Base-by-base conservation (phyloP, 1,140 invertebrate genomes). In the Rhagoletis zephyria region DNA sequence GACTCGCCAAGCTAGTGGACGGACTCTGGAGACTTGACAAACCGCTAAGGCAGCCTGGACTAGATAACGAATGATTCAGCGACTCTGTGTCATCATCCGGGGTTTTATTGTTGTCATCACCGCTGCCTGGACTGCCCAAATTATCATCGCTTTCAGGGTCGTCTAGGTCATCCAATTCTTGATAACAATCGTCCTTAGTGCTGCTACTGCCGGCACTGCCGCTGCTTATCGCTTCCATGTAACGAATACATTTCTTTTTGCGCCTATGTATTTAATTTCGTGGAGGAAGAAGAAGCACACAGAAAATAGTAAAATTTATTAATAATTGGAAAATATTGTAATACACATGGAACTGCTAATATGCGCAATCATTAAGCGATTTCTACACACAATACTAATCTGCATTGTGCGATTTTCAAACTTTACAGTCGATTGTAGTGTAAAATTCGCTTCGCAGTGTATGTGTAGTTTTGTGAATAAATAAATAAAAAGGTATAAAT, bases 191-290 rank as follows among this genome's bases (percentile, higher is more conserved):
- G 16, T 86, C 61, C 48, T 85, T 81, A 6, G 56, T 45, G 45
- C 30, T 86, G 3, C 61, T 65, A 42, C 59, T 48, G 40, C 61
- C 48, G 14, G 60, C 51, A 56, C 48, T 45, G 5, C 61, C 40
- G 51, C 59, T 19, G 51, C 74, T 67, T 6, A 48, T 30, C n/a
- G 16, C 85, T 61, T 95, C 96, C 96, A 98, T 96, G 94, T 98
- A 98, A 89, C 98, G 96, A 93, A 98, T 97, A 95, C 98, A 99
- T 95, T 98, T 99, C 95, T 99, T 99, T 95, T 99, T 99, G 95
- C 98, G 97, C 95, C 98, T 99, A 87, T 12, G 40, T 48, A 85
- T 59, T 30, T 30, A 30, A 30, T 30, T 30, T 30, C 30, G 30
- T 30, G 30, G 30, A 30, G 87, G 85, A 87, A 59, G 87, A 70